phyloP scores from a whole-genome alignment of 2,113 vertebrate genomes.

The Proteles cristata region DNA sequence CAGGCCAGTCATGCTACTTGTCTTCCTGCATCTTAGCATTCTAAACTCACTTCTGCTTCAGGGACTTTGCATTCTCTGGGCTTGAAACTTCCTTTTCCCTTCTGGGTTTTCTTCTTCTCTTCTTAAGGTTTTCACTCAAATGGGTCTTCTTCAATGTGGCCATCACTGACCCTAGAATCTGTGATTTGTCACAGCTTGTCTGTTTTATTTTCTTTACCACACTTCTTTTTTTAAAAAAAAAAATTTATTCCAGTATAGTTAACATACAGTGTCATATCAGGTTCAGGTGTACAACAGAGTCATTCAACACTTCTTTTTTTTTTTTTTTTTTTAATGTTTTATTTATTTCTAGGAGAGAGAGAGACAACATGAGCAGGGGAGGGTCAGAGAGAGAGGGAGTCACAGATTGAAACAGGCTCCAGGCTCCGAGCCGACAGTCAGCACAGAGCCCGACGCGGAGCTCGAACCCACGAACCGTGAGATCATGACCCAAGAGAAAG shows the following conservation, averaged over 20 bases:
- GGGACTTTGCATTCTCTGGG: not conserved
- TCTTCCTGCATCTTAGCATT: not conserved
- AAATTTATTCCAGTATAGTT: not conserved
- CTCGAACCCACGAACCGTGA: too few relatives aligned
- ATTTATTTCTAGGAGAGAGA: too few relatives aligned
- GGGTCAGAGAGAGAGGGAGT: too few relatives aligned
- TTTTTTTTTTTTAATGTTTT: too few relatives aligned
- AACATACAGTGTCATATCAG: not conserved
- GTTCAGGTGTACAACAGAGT: not conserved
- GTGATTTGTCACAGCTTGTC: not conserved
- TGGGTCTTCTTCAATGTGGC: not conserved
- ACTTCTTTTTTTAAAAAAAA: not conserved
- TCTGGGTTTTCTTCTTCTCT: not conserved
- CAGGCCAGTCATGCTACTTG: not conserved
- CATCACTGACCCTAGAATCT: not conserved
- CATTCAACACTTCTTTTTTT: not conserved
- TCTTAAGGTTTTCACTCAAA: not conserved
- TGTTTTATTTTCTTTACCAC: not conserved
- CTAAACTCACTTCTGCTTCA: not conserved
- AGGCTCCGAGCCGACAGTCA: too few relatives aligned
- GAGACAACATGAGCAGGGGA: too few relatives aligned
- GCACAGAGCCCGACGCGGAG: too few relatives aligned
- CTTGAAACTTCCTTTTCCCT: not conserved
- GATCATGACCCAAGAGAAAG: too few relatives aligned
- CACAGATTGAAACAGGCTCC: too few relatives aligned